Base-by-base conservation (phyloP, 2,888 invertebrate genomes). In the Chymomyza amoena region DNA sequence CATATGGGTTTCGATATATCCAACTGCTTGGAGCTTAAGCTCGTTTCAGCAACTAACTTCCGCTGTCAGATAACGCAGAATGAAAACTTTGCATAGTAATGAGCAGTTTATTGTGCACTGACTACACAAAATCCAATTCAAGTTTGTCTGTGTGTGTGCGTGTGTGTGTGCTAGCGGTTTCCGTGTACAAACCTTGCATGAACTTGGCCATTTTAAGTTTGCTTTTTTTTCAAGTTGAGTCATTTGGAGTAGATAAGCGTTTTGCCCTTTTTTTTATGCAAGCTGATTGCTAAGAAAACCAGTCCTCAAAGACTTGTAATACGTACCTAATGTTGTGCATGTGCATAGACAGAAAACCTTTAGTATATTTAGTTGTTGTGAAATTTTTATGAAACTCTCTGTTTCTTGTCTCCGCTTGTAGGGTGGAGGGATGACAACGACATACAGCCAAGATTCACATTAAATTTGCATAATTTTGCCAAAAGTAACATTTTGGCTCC, bases 71-170 rank as follows among this genome's bases (percentile, higher is more conserved):
- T 81, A 79, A 77, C 67, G 69, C 66, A 65, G 57, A 71, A 62
- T 66, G 54, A 76, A 88, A 85, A 86, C 81, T 85, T 84, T 85
- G 87, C 84, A 86, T 88, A 80, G 75, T 86, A 84, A 86, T 86
- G 87, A 86, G 80, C 81, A 78, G 87, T 87, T 86, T 77, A 84
- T 85, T 82, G 76, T 25, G 56, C 54, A 16, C 32, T 36, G 18
- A n/a, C 25, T 51, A 25, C 4, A 20, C 39, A 45, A 45, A 45
- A 13, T 13, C 39, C 39, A 45, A 13, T 13, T 13, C 39, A 45
- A 13, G 13, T 4, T 3, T 13, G 13, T 50, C 54, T 64, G 64
- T 39, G 39, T 39, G 39, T 50, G 54, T 60, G 64, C 28, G 51
- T 54, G 64, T 45, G 50, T 16, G 45, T 66, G 52, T 69, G 70